These are phyloP conservation scores for Valencia hispanica DNA, from an alignment of 2,797 vertebrate genomes.

Conservation along the genomic window DNA sequence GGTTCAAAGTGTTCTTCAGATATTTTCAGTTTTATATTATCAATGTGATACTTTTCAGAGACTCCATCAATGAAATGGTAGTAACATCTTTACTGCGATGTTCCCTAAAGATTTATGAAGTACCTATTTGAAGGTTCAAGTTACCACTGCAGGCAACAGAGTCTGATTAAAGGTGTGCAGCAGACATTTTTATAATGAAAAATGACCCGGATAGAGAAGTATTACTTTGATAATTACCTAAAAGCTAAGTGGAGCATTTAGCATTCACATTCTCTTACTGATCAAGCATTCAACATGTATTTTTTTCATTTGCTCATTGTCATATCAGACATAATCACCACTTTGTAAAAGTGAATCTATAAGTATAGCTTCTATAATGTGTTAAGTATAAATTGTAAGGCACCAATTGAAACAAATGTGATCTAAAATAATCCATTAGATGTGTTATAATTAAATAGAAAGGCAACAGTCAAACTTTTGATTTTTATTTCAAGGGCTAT, in stretches of 20 bases:
- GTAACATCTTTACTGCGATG: background rate
- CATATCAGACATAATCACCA: background rate
- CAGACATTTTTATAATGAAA: background rate
- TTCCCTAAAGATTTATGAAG: background rate
- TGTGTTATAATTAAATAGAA: background rate
- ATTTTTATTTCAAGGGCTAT: background rate
- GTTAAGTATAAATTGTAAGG: background rate
- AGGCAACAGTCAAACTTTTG: background rate
- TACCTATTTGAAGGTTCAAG: background rate
- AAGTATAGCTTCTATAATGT: background rate
- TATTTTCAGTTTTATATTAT: background rate
- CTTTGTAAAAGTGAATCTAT: too few species aligned
- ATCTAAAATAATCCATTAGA: background rate
- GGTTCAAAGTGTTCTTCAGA: background rate
- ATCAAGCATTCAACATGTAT: background rate
- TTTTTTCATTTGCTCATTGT: background rate
- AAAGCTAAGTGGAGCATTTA: background rate
- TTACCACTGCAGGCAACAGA: conserved; percentile 2
- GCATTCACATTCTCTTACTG: background rate
- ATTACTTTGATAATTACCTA: background rate
- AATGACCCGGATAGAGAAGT: background rate
- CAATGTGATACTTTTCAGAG: background rate
- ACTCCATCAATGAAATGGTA: background rate
- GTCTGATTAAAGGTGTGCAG: conserved; percentile 45
- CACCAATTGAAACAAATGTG: background rate